Evolutionary conservation across 2,888 invertebrate species (phyloP).

Genomic region (Trachelus iudaicus): DNA sequence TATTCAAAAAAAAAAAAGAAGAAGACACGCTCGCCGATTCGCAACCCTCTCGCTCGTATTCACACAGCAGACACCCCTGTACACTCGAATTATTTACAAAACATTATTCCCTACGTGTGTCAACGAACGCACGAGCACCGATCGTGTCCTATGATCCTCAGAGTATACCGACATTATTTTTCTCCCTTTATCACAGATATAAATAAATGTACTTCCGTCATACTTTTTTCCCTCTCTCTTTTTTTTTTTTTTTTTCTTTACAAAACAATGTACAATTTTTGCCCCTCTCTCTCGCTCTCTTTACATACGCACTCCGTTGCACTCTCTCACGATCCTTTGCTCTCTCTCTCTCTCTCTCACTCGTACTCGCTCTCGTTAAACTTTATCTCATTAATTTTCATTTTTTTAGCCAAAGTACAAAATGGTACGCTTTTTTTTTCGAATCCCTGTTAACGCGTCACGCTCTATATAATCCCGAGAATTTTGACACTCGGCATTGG

Average conservation of each 20-base stretch:
- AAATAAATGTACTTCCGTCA: constrained; percentile 51
- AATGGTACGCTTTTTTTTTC: constrained; percentile 24
- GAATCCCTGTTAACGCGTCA: background rate
- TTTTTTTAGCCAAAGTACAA: constrained; percentile 36
- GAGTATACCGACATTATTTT: constrained; percentile 32
- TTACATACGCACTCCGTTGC: constrained; percentile 14
- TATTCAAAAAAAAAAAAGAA: background rate
- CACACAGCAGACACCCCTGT: background rate
- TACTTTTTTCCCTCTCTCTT: constrained; percentile 22
- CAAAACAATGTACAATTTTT: constrained; percentile 52
- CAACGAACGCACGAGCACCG: constrained; percentile 52
- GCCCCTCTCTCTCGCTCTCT: constrained; percentile 6
- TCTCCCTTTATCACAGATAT: constrained; percentile 62
- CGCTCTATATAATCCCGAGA: background rate
- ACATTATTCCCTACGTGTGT: constrained; percentile 34
- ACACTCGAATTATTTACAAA: constrained; percentile 2
- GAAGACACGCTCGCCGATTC: background rate
- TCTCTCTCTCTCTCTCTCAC: background rate
- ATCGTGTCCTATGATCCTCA: constrained; percentile 7
- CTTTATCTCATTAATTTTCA: constrained; percentile 10
- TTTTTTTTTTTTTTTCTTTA: constrained; percentile 50
- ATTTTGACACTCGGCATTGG: background rate
- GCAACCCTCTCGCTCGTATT: too few species aligned
- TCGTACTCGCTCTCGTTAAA: background rate
- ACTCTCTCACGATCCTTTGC: background rate